Conservation (phyloP, 2,797 vertebrate species). For the Alcedo atthis region DNA sequence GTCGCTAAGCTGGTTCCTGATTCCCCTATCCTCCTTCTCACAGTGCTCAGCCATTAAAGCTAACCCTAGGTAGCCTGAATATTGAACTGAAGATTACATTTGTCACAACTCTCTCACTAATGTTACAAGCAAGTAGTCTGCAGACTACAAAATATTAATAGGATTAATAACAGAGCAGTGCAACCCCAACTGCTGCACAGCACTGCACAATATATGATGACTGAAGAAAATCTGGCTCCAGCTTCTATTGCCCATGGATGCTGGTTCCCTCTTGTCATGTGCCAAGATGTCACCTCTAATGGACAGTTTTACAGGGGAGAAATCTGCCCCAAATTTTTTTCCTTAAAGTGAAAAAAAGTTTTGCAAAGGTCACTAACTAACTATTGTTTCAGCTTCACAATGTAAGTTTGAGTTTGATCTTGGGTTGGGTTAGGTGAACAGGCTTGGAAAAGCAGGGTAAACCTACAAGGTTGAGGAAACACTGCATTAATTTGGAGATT, state of each 20-base stretch:
- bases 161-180: no score
- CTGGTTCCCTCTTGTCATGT: fast-evolving
- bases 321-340: neutral
- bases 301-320: neutral
- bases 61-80: neutral
- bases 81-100: neutral
- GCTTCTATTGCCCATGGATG: fast-evolving
- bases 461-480: neutral
- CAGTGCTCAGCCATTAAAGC: neutral
- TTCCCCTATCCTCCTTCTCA: neutral
- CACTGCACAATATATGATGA: no score
- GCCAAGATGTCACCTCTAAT: neutral
- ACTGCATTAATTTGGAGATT: no score
- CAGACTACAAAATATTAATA: neutral
- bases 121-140: neutral
- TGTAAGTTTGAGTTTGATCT: neutral
- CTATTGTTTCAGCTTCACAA: neutral
- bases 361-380: neutral
- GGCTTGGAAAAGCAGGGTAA: neutral
- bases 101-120: neutral
- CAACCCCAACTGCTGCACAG: neutral
- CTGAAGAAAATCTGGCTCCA: neutral
- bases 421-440: neutral
- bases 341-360: neutral
- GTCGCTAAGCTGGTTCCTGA: neutral